Evolutionary conservation across 2,888 invertebrate genomes (phyloP), one percentile per base, ranked within the genome.

Genomic region (Oscheius sp.): DNA sequence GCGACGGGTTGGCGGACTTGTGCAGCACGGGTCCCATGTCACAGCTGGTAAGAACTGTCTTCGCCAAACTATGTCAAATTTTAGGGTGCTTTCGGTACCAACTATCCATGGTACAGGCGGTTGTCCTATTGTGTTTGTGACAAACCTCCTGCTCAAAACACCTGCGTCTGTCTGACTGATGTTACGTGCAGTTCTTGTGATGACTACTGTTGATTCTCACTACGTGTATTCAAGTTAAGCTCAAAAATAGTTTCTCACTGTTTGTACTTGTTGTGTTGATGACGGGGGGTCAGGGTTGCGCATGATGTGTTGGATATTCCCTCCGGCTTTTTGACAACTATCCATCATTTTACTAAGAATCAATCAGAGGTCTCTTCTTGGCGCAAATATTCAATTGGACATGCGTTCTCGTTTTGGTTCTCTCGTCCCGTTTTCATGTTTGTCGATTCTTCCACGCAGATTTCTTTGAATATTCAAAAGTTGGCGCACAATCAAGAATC

Each of bases 381-480:
- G 42, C 50, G 48, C 50, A 65, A 65, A 55, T 68, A 33, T 68
- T 68, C 68, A 68, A 60, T 60, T 68, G 33, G 53, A 21, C 2
- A 53, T 33, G 35, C 55, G 68, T 68, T 55, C 42, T 55, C 29
- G 35, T 55, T 60, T 60, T 53, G 53, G 53, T 3, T 11, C n/a
- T 53, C 29, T 10, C 29, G 53, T 4, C 53, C 13, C 11, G 4
- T 53, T 53, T 53, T 53, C 53, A 53, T 53, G 29, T n/a, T 47
- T 48, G 48, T 29, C 29, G 13, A 60, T 35, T 48, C 9, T 47
- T 63, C 1, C 11, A 48, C 63, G 37, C 51, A 55, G 21, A 21
- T 21, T 21, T 32, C 68, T 68, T 68, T 68, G 68, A 68, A 68
- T 68, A 68, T 68, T 68, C 68, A 68, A 53, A 35, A 68, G 55